Percentiles rank a stretch among this genome's conserved stretches.
Evolutionary conservation across 2,797 vertebrate genomes (phyloP).

Genomic region (Hemitrygon akajei): DNA sequence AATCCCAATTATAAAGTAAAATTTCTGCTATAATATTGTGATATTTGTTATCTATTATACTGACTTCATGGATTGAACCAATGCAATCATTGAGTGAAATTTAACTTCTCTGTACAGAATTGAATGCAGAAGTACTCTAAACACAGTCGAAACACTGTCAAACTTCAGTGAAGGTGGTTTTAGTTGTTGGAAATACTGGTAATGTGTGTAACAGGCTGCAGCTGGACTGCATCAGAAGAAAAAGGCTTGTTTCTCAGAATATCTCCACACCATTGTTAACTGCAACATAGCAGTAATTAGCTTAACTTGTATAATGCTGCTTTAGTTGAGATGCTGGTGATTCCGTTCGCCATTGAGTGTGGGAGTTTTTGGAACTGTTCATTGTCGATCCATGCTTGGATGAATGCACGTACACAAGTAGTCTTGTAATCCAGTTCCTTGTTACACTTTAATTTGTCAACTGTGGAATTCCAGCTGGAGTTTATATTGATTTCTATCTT

Average conservation of each 20-base stretch:
- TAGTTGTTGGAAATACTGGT: neutral
- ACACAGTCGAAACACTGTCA: neutral
- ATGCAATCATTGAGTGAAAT: neutral
- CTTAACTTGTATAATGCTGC: neutral
- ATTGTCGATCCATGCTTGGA: no score
- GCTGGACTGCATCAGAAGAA: neutral
- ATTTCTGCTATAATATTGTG: neutral
- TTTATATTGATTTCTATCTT: neutral
- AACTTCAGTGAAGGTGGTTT: neutral
- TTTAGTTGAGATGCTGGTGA: neutral
- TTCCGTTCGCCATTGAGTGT: neutral
- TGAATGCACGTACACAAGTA: neutral
- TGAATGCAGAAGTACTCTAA: neutral
- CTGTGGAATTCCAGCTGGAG: neutral
- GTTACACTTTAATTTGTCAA: neutral
- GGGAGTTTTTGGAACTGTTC: no score
- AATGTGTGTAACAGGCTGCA: neutral
- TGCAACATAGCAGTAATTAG: neutral
- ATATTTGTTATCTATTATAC: neutral
- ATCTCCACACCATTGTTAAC: no score
- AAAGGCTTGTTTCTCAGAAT: neutral
- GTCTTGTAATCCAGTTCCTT: no score
- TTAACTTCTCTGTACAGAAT: neutral
- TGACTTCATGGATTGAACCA: neutral
- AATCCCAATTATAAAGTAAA: neutral